Evolutionary conservation across 2,888 invertebrate species (phyloP), one percentile per base, ranked within the genome.

Genomic region (Cryptocephalus moraei): DNA sequence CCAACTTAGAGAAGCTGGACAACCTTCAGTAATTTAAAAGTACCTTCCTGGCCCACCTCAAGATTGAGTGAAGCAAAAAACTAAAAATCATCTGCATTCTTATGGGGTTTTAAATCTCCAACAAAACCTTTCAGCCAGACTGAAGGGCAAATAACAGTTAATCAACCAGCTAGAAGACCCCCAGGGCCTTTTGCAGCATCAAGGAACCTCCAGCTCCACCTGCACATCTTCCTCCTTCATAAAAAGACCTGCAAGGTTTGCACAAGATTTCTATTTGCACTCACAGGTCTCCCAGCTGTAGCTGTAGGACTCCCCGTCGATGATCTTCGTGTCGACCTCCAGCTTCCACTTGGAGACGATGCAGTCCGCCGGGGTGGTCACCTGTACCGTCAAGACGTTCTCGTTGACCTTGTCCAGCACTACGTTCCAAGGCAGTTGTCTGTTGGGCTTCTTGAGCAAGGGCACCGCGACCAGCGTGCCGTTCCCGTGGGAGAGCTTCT

Each of bases 271-370:
- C 2, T 6, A 22, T 22, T 22, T 4, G 22, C 12, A 36, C 36
- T 93, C 79, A 11, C 82, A 81, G 46, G 82, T 78, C 4, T 84
- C 81, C 64, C 88, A 81, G n/a, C 82, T 80, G 67, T 82, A 88
- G 55, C 86, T 86, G 46, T 86, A 74, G 0, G 88, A 81, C 38
- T 80, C 81, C 46, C 81, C 80, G 42, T 78, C 76, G 43, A 75
- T 76, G 44, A 82, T 71, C 67, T 82, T 89, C 0, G 89, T 88
- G 60, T 91, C 91, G 12, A 91, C 78, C 44, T 91, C 91, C 59
- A 91, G 68, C 48, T 78, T 80, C 91, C 92, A 92, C 59, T 86
- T 80, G 9, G 90, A 88, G 1, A 92, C 83, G 44, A 84, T 78
- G 55, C 84, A 80, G 49, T 84, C 79, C 0, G 81, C 76, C 0